Percentiles rank a stretch among this genome's conserved stretches.
Evolutionary conservation across 92 coral and sea anemone genomes (phyloP).

Genomic region (Bergia puertoricense): DNA sequence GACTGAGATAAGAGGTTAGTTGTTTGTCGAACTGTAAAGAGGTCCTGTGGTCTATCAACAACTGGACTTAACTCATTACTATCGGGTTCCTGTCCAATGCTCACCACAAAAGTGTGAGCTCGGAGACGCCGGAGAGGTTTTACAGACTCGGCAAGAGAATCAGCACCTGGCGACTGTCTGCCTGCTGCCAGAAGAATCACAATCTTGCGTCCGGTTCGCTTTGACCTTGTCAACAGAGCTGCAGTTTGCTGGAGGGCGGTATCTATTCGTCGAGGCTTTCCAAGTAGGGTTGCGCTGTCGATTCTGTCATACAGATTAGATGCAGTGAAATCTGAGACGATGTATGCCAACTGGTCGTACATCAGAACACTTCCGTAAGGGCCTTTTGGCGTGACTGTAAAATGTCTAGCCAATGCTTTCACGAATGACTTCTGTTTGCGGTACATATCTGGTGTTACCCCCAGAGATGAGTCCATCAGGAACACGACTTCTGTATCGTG

Average conservation of each 20-base stretch:
- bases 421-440: constrained; percentile 71
- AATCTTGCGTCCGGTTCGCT: constrained; percentile 52
- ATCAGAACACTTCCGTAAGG: constrained; percentile 79
- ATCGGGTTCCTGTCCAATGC: constrained; percentile 67
- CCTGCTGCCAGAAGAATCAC: constrained; percentile 72
- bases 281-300: constrained; percentile 58
- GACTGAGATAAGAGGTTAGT: constrained; percentile 46
- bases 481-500: constrained; percentile 75
- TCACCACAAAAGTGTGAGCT: constrained; percentile 59
- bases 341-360: constrained; percentile 66
- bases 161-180: constrained; percentile 59
- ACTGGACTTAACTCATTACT: constrained; percentile 53
- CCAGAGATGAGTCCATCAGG: constrained; percentile 79
- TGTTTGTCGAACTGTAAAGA: constrained; percentile 52
- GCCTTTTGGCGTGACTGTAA: constrained; percentile 71
- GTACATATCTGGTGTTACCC: constrained; percentile 66
- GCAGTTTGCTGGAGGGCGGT: constrained; percentile 65
- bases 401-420: constrained; percentile 54
- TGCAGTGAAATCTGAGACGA: constrained; percentile 54
- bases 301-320: constrained; percentile 57
- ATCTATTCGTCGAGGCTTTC: constrained; percentile 70
- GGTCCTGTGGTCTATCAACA: constrained; percentile 56
- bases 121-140: constrained; percentile 69
- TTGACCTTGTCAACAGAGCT: constrained; percentile 54
- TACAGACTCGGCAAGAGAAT: constrained; percentile 57